Base-by-base conservation (phyloP, 2,888 invertebrate genomes). In the Gisinianus flammeolus region DNA sequence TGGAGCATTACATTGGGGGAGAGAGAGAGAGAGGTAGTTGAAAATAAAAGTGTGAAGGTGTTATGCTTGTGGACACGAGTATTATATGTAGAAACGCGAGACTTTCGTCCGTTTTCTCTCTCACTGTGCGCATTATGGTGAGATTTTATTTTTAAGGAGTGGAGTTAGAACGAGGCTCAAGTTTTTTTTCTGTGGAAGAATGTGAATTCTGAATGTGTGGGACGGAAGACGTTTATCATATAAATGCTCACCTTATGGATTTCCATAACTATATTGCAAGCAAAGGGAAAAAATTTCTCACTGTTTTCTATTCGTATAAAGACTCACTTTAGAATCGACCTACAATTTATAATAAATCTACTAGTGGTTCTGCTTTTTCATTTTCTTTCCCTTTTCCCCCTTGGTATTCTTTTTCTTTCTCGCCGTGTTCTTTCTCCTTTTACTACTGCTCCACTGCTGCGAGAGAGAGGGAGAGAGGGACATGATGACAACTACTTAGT, bases 201-300 rank as follows among this genome's bases (percentile, higher is more conserved):
- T 64, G 77, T 58, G 67, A 31, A 67, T n/a, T n/a, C n/a, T n/a
- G n/a, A 67, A 67, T 22, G 30, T 67, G 67, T 67, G 22, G n/a
- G 72, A 54, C 79, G 79, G 79, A 79, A 79, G 79, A 76, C 79
- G 79, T 79, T 76, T 79, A 76, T 79, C 79, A 79, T 76, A 76
- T 71, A 79, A 79, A 79, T 79, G 76, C 68, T 76, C 79, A 72
- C 68, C 76, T 71, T 70, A 79, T 70, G 79, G 79, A 79, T 79
- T 76, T 73, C 54, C 52, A 69, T 22, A 26, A 19, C 4, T 44
- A 22, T 44, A 69, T 22, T 22, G n/a, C 52, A 22, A 44, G 31
- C 19, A 35, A 28, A 69, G 33, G 33, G n/a, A 68, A 35, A 68
- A n/a, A 33, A 5, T 33, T 68, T 33, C 35, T 10, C 44, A 33